A percentile compares a stretch with the other conserved stretches of the same genome.
Conservation (phyloP, 2,797 vertebrate genomes). For the Discoglossus pictus region DNA sequence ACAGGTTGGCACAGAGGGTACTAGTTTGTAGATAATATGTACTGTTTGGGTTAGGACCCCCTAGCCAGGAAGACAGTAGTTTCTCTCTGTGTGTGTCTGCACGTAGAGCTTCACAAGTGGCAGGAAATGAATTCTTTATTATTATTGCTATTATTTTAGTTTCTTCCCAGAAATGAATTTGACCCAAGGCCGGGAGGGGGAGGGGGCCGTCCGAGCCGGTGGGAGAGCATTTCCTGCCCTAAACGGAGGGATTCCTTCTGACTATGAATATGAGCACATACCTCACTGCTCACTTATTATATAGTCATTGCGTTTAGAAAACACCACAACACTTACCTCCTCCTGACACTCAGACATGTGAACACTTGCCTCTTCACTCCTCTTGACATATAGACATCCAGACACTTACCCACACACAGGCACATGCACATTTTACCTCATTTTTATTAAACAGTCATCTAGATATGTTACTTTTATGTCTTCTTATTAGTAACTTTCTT, state of each 20-base stretch:
- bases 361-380: too few relatives aligned
- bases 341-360: too few relatives aligned
- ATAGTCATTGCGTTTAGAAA: too few relatives aligned
- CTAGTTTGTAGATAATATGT: slow-evolving; percentile 2
- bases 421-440: too few relatives aligned
- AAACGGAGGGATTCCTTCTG: slow-evolving; percentile 26
- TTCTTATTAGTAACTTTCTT: background rate
- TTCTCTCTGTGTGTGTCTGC: slow-evolving; percentile 35
- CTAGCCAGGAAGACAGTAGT: background rate
- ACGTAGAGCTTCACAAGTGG: slow-evolving; percentile 36
- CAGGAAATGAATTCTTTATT: slow-evolving; percentile 65
- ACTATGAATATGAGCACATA: slow-evolving; percentile 2
- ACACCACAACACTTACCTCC: too few relatives aligned
- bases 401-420: too few relatives aligned
- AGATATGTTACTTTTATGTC: too few relatives aligned
- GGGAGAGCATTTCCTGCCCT: slow-evolving; percentile 41
- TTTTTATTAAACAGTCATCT: too few relatives aligned
- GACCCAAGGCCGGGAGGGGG: slow-evolving; percentile 33
- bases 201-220: slow-evolving; percentile 16
- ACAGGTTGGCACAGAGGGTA: too few relatives aligned
- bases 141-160: slow-evolving; percentile 54
- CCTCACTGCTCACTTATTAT: too few relatives aligned
- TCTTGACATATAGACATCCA: too few relatives aligned
- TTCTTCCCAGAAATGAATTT: slow-evolving; percentile 58
- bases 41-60: slow-evolving; percentile 9